Evolutionary conservation across 2,113 vertebrate genomes (phyloP).

Genomic region (Myotis yumanensis): DNA sequence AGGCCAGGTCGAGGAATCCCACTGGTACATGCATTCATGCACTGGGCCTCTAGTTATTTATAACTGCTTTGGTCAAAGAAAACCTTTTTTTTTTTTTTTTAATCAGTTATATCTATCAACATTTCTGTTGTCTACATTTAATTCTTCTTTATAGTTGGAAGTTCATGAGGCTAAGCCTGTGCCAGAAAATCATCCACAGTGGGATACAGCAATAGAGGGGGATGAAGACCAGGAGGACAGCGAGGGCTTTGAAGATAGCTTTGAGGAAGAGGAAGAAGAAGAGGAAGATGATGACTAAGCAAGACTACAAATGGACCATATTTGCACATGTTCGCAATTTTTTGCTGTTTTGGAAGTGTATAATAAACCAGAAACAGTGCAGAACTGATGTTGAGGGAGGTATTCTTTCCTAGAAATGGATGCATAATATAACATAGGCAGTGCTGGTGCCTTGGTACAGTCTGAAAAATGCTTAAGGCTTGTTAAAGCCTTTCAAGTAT

Average conservation of each 20-base stretch:
- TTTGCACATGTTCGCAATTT: conserved; percentile 80
- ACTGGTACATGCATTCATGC: no score
- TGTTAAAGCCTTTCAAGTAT: conserved; percentile 78
- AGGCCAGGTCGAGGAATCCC: no score
- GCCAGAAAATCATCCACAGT: conserved; percentile 97
- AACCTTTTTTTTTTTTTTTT: not conserved
- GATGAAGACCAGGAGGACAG: conserved; percentile 99
- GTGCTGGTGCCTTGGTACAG: conserved; percentile 79
- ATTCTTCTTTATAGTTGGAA: conserved; percentile 88
- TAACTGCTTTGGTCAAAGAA: conserved; percentile 41
- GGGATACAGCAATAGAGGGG: conserved; percentile 98
- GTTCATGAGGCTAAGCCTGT: conserved; percentile 98
- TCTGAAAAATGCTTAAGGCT: conserved; percentile 79
- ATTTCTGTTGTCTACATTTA: conserved; percentile 34
- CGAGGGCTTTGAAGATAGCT: conserved; percentile 99
- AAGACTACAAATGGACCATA: conserved; percentile 72
- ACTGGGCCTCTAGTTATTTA: not conserved
- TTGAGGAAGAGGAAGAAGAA: conserved; percentile 97
- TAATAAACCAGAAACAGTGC: conserved; percentile 81
- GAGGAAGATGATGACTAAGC: conserved; percentile 86
- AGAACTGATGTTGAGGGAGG: conserved; percentile 79
- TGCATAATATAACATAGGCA: conserved; percentile 81
- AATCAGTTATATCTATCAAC: not conserved
- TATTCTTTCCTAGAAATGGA: conserved; percentile 83
- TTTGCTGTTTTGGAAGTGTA: conserved; percentile 82